Conservation (phyloP, 1,140 invertebrate genomes). For the Aphidius gifuensis region DNA sequence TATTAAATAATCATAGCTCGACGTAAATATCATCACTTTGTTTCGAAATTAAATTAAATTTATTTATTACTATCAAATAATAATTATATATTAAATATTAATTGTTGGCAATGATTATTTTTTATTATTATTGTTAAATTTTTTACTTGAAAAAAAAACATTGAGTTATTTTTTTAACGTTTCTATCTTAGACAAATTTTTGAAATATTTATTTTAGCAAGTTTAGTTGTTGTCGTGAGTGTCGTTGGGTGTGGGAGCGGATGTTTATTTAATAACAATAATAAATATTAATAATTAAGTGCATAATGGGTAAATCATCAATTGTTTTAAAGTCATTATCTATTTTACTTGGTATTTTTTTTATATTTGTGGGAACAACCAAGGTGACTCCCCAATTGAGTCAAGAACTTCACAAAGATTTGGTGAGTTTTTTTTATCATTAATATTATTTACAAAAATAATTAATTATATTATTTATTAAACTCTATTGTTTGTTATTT, state of each 20-base stretch:
- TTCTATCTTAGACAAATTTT: too few relatives aligned
- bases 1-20: too few relatives aligned
- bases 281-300: constrained; percentile 8
- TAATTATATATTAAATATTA: too few relatives aligned
- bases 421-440: constrained; percentile 66
- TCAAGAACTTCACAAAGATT: constrained; percentile 93
- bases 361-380: constrained; percentile 90
- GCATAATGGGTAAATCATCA: constrained; percentile 57
- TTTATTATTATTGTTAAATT: neutral
- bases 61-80: neutral
- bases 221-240: too few relatives aligned
- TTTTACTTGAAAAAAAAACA: constrained; percentile 3
- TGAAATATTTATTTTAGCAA: too few relatives aligned
- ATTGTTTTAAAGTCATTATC: constrained; percentile 88
- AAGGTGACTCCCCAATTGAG: constrained; percentile 89
- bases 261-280: too few relatives aligned
- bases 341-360: constrained; percentile 88
- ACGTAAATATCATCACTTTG: too few relatives aligned
- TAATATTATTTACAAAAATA: neutral
- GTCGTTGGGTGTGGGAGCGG: too few relatives aligned
- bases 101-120: too few relatives aligned
- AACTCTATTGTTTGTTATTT: neutral
- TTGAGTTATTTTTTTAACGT: too few relatives aligned
- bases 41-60: neutral
- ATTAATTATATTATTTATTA: too few relatives aligned